Percentiles rank a stretch among this genome's conserved stretches.
Conservation (phyloP, 53 echinoderm and acorn worm species). For the Mesocentrotus franciscanus region DNA sequence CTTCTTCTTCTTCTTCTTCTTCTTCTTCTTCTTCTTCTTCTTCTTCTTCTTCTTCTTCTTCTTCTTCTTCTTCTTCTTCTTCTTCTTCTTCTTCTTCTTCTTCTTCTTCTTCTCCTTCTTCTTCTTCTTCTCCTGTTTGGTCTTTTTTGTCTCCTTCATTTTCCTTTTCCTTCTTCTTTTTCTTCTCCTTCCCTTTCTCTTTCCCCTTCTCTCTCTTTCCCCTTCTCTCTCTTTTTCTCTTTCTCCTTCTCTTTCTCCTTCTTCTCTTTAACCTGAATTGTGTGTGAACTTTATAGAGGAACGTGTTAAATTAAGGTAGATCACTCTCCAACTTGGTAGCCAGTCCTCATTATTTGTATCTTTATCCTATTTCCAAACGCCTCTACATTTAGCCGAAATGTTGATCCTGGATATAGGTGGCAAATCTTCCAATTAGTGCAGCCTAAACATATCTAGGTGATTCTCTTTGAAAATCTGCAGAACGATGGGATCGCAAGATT, state of each 20-base stretch:
- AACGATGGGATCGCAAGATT: background rate
- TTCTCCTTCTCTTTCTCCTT: background rate
- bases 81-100: background rate
- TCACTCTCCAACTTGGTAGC: background rate
- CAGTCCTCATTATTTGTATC: constrained; percentile 32
- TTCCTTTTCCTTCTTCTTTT: too few relatives aligned
- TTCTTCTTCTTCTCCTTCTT: background rate
- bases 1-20: too few relatives aligned
- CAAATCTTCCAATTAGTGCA: constrained; percentile 50
- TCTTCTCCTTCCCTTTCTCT: too few relatives aligned
- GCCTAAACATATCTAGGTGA: background rate
- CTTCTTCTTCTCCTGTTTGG: too few relatives aligned
- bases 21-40: too few relatives aligned
- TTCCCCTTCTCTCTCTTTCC: background rate
- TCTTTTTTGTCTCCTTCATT: too few relatives aligned
- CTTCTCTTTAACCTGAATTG: background rate
- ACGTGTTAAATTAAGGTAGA: background rate
- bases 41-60: too few relatives aligned
- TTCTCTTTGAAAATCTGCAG: background rate
- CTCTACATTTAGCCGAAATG: constrained; percentile 14
- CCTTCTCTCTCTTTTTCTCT: background rate
- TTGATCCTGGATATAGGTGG: background rate
- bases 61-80: too few relatives aligned
- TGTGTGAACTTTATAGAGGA: background rate
- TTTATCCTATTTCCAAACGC: background rate